Conservation (phyloP, 2,888 invertebrate genomes). For the Hirtodrosophila duncani region DNA sequence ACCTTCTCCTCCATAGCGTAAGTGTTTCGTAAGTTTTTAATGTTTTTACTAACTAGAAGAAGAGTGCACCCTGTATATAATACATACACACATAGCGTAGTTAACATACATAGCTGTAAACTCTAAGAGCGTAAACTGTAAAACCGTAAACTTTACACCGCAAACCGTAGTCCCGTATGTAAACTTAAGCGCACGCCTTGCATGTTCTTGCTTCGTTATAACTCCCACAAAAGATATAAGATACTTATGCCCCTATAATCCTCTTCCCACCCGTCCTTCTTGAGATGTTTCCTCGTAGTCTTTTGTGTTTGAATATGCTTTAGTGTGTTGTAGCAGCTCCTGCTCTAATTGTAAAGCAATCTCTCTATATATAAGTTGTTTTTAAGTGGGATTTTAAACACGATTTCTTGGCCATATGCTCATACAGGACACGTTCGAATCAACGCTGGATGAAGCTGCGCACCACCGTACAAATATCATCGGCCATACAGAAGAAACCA, state of each 20-base stretch:
- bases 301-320: slow-evolving; percentile 31
- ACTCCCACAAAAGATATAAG: slow-evolving; percentile 24
- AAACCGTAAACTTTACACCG: slow-evolving; percentile 7
- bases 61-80: no score
- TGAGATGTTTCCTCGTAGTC: slow-evolving; percentile 11
- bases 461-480: slow-evolving; percentile 94
- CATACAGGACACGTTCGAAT: slow-evolving; percentile 90
- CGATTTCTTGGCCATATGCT: slow-evolving; percentile 12
- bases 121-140: background rate
- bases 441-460: slow-evolving; percentile 97
- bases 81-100: no score
- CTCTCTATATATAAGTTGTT: no score
- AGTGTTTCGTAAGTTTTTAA: slow-evolving; percentile 6
- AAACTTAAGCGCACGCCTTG: slow-evolving; percentile 39
- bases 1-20: background rate
- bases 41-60: no score
- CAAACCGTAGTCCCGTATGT: slow-evolving; percentile 14
- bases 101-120: slow-evolving; percentile 17
- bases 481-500: slow-evolving; percentile 93
- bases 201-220: slow-evolving; percentile 19
- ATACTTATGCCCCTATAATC: background rate
- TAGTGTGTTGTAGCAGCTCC: no score
- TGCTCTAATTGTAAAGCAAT: no score
- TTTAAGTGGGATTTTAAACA: no score
- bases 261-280: background rate